A percentile compares a stretch with the other conserved stretches of the same genome.
Conservation (phyloP, 2,113 vertebrate species). For the Mustela nigripes region DNA sequence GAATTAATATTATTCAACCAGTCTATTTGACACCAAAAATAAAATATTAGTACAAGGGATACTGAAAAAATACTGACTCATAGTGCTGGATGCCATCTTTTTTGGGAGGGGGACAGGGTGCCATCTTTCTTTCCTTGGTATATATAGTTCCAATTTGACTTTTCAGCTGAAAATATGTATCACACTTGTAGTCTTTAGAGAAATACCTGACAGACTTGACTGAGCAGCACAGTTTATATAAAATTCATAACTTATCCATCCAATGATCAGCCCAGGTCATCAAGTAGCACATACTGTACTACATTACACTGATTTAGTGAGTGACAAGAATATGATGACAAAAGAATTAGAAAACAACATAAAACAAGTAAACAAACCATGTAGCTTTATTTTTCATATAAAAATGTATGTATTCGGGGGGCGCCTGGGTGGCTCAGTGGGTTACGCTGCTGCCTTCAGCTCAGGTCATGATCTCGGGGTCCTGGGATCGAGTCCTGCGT, state of each 20-base stretch:
- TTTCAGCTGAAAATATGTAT: not conserved
- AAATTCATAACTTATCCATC: not conserved
- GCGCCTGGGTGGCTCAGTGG: no score
- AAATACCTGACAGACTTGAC: not conserved
- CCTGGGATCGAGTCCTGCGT: no score
- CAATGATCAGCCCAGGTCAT: not conserved
- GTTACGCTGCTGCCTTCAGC: no score
- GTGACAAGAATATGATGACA: not conserved
- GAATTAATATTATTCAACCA: not conserved
- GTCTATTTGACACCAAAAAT: not conserved
- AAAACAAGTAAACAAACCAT: not conserved
- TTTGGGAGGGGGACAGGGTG: not conserved
- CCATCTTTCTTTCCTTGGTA: not conserved
- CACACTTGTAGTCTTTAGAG: not conserved
- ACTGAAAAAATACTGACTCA: not conserved
- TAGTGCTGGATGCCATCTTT: not conserved
- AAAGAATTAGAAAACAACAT: not conserved
- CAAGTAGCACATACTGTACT: not conserved
- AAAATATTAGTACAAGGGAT: not conserved
- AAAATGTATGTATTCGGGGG: not conserved
- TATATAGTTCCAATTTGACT: not conserved
- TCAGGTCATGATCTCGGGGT: no score
- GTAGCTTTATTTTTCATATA: not conserved
- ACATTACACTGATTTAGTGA: not conserved
- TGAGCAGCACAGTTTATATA: not conserved